Base-by-base conservation (phyloP, 2,113 vertebrate genomes). In the Xiphophorus couchianus region DNA sequence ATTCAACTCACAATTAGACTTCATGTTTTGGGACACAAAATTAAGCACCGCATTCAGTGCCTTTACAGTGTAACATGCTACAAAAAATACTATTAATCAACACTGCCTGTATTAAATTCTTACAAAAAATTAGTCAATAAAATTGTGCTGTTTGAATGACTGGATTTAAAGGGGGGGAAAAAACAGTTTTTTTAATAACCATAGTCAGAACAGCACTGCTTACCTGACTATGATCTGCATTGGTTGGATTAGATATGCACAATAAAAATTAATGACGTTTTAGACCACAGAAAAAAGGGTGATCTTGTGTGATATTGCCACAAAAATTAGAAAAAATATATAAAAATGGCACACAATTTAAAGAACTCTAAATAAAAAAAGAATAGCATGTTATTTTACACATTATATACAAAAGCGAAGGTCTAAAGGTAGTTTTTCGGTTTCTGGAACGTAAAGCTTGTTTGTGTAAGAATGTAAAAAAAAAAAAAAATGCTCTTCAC, bases 61-160 rank as follows among this genome's bases (percentile, higher is more conserved):
- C 85, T 85, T 83, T 85, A 90, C 90, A 90, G 71, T 84, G 82
- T 82, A 80, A 90, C 92, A 94, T 94, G 92, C 94, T 73, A 35
- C 51, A 88, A 81, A 75, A 86, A 29, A 19, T 73, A 68, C 66
- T 74, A 74, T 42, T 69, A 48, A 79, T 82, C 12, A 70, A 68
- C 74, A 78, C 62, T 51, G 71, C 73, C 72, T 84, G 74, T 78
- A 82, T 60, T 79, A 76, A 80, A 89, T 35, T 73, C 54, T 35
- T 65, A 81, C n/a, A 82, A 60, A 86, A 78, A 65, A 74, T 85
- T 85, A 81, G 73, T 77, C n/a, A 25, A 31, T 65, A 65, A 73
- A 73, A 31, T 17, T 44, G 64, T 42, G 63, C 28, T 62, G 58
- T 76, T 78, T 84, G 66, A 66, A 75, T 48, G 13, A 25, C 65